Base-by-base conservation (phyloP, 1,140 invertebrate genomes). In the Coelopa frigida region DNA sequence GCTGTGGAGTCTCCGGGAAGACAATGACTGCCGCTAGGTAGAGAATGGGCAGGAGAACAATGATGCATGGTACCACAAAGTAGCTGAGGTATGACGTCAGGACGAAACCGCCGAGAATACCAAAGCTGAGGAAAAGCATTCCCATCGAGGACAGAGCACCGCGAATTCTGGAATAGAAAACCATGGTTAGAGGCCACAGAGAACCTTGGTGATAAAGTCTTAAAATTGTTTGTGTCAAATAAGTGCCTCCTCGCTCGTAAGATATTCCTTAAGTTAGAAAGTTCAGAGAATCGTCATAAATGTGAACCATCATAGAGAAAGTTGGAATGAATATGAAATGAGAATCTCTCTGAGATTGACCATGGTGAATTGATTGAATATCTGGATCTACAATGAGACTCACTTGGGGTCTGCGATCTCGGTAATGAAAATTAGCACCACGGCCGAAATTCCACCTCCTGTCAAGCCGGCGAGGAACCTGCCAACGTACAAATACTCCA, bases 1-100 rank as follows among this genome's bases (percentile, higher is more conserved):
- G 87, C 3, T 78, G 72, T 0, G 89, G 89, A 12, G 89, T 89
- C 69, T 94, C 90, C 0, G 89, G 89, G 65, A 93, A 27, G 57
- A 77, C 82, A 14, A 78, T 22, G 44, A 89, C 83, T 0, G 75
- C 71, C 1, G 76, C 27, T 1, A 84, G 68, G 33, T 87, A 82
- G 0, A 85, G 35, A 1, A 84, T 56, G 5, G 86, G 82, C 21
- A 90, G 58, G 1, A 80, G 46, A 0, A 78, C 77, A 39, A 82
- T 82, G n/a, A 83, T 54, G 1, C 83, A 69, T 1, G 85, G 83
- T 15, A 94, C 68, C 0, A 70, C 62, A 22, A 74, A 71, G 77
- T 82, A 90, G 22, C 71, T 68, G 0, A 81, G 70, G 50, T 74
- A 72, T 3, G 79, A 72, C 10, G 88, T 89, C 0, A 89, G 55